Evolutionary conservation across 2,113 vertebrate genomes (phyloP).

Genomic region (Oryzias melastigma): DNA sequence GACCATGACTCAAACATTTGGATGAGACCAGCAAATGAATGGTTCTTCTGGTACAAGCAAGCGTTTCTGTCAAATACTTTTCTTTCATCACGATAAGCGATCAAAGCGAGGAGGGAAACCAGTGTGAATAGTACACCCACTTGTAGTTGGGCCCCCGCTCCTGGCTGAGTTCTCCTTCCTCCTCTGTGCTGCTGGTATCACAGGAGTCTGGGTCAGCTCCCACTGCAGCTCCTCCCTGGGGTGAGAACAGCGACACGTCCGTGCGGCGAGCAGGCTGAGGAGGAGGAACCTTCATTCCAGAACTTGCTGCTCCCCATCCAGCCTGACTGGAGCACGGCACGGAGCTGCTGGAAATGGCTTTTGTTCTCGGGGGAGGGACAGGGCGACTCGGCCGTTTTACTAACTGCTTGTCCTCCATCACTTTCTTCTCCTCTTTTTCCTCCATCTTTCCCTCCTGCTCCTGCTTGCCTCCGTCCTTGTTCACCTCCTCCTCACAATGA

Average conservation of each 20-base stretch:
- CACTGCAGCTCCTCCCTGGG: constrained; percentile 61
- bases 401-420: constrained; percentile 16
- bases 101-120: no score
- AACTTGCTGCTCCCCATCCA: constrained; percentile 23
- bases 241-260: constrained; percentile 80
- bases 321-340: constrained; percentile 14
- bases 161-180: constrained; percentile 79
- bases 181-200: constrained; percentile 92
- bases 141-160: constrained; percentile 44
- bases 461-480: neutral
- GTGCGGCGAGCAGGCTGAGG: constrained; percentile 8
- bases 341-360: constrained; percentile 18
- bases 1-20: no score
- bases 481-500: constrained; percentile 8
- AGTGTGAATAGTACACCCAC: constrained; percentile 20
- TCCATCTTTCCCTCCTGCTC: constrained; percentile 21
- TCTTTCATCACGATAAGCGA: no score
- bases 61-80: no score
- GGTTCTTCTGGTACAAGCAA: no score
- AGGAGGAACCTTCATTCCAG: constrained; percentile 20
- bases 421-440: constrained; percentile 29
- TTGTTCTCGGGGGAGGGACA: constrained; percentile 83
- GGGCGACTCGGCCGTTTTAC: constrained; percentile 66
- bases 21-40: no score
- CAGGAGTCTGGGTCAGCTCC: constrained; percentile 84